A percentile compares a stretch with the other conserved stretches of the same genome.
Evolutionary conservation across 2,113 vertebrate genomes (phyloP).

Genomic region (Actenoides hombroni): DNA sequence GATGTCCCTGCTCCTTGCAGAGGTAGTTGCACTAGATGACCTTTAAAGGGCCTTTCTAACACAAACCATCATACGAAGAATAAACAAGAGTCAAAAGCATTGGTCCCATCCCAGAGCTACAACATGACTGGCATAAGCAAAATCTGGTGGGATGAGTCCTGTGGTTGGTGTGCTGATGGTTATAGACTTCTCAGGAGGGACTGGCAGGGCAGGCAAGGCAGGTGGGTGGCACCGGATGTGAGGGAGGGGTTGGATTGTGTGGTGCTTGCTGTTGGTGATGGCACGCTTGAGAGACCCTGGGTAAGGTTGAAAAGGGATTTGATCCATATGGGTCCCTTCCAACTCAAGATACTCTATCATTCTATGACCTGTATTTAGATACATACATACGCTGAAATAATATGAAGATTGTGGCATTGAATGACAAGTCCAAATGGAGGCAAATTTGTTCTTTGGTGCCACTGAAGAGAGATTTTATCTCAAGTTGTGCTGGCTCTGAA

Average conservation of each 20-base stretch:
- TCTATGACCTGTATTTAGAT: no score
- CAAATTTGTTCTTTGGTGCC: background rate
- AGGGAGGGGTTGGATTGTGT: no score
- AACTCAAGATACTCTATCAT: background rate
- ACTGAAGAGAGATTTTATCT: background rate
- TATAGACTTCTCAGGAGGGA: background rate
- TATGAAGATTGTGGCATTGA: background rate
- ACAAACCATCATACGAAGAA: background rate
- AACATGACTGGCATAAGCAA: fast-evolving
- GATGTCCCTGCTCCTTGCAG: background rate
- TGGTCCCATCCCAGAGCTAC: background rate
- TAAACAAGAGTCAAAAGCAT: background rate
- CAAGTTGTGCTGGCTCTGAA: background rate
- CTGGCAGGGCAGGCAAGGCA: background rate
- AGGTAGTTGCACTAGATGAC: background rate
- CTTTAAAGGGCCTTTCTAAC: background rate
- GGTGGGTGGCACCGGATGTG: background rate
- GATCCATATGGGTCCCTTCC: no score
- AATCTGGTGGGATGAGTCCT: background rate
- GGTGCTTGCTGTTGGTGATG: background rate
- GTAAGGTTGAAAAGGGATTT: no score
- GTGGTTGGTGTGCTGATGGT: background rate
- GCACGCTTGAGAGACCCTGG: background rate
- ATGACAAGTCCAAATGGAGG: background rate
- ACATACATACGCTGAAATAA: background rate